These are phyloP conservation scores for Araneus ventricosus DNA, from an alignment of 1,140 invertebrate genomes.

Conservation along the genomic window DNA sequence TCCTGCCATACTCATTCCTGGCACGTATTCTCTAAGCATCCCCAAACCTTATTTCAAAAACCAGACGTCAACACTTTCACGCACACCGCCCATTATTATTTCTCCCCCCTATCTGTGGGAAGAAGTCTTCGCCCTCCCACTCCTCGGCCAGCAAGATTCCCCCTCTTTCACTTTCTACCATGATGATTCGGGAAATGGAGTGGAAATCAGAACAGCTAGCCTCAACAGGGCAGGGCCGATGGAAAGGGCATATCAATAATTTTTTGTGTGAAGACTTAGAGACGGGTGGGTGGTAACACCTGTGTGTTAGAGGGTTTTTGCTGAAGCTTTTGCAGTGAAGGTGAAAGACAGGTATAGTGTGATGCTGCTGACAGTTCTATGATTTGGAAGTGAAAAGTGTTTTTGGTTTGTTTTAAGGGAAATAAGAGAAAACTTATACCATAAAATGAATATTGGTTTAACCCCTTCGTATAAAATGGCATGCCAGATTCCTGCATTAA, in stretches of 20 bases:
- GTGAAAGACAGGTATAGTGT: background rate
- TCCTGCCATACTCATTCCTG: background rate
- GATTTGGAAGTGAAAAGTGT: background rate
- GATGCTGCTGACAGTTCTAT: background rate
- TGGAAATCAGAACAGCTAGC: slow-evolving; percentile 50
- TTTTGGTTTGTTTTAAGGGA: too few species aligned
- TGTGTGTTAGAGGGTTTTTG: background rate
- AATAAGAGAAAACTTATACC: too few species aligned
- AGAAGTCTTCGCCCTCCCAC: background rate
- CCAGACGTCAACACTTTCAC: slow-evolving; percentile 72
- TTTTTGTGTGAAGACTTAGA: background rate
- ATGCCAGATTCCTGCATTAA: too few species aligned
- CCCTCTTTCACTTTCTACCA: background rate
- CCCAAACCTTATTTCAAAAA: slow-evolving; percentile 62
- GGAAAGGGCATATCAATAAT: background rate
- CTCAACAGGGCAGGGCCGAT: background rate
- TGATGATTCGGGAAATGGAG: slow-evolving; percentile 66
- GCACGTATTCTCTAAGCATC: slow-evolving; percentile 4
- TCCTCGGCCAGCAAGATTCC: background rate
- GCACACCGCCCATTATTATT: slow-evolving; percentile 59
- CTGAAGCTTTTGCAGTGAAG: background rate
- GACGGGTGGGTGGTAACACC: background rate
- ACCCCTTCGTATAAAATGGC: too few species aligned
- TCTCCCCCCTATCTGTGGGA: background rate
- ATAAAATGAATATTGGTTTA: too few species aligned